phyloP scores from a whole-genome alignment of 2,888 invertebrate species.

The Papilio demoleus region DNA sequence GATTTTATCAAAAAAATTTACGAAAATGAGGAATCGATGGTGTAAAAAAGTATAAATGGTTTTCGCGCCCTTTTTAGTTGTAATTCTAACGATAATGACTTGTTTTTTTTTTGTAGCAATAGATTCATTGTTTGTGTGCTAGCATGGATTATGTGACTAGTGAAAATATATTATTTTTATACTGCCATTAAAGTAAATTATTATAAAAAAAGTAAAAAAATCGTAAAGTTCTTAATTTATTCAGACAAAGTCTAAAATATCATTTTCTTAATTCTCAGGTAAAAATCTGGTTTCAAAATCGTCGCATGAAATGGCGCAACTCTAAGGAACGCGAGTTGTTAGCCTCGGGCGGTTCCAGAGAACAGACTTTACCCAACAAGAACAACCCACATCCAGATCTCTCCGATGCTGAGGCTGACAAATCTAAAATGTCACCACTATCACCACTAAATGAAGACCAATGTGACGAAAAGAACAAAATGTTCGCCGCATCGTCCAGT shows the following conservation, averaged over 20 bases:
- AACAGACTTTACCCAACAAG: constrained; percentile 97
- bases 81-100: constrained; percentile 43
- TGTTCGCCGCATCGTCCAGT: constrained; percentile 65
- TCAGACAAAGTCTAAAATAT: neutral
- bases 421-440: constrained; percentile 86
- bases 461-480: constrained; percentile 65
- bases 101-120: constrained; percentile 38
- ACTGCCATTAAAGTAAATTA: neutral
- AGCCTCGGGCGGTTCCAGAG: constrained; percentile 96
- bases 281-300: constrained; percentile 95
- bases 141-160: neutral
- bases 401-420: constrained; percentile 94
- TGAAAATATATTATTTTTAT: neutral
- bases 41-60: constrained; percentile 46
- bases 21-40: constrained; percentile 53
- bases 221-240: neutral
- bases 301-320: constrained; percentile 99
- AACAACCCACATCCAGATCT: constrained; percentile 98
- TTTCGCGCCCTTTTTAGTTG: constrained; percentile 46
- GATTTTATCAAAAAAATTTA: constrained; percentile 47
- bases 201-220: neutral
- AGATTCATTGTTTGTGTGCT: constrained; percentile 14
- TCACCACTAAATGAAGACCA: constrained; percentile 77
- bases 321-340: constrained; percentile 97
- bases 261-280: constrained; percentile 69